Conservation (phyloP, 92 coral and sea anemone species). For the Porites cylindrica region DNA sequence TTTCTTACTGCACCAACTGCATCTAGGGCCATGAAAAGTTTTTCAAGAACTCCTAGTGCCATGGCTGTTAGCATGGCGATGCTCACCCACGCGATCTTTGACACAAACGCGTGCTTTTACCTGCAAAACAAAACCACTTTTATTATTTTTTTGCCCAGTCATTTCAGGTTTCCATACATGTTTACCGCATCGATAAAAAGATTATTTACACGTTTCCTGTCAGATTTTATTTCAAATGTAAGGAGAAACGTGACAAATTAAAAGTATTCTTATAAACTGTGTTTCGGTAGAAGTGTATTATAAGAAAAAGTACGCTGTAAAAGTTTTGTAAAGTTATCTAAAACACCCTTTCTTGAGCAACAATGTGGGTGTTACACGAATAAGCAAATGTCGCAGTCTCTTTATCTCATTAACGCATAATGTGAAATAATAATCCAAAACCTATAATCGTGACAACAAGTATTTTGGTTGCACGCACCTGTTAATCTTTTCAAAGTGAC, state of each 20-base stretch:
- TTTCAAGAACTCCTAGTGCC: background rate
- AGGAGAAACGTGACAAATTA: background rate
- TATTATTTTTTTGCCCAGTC: background rate
- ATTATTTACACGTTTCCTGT: background rate
- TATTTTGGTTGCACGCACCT: no score
- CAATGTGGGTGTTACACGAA: no score
- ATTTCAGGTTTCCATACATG: background rate
- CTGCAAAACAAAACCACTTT: background rate
- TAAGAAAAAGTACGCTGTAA: no score
- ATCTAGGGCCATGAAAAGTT: background rate
- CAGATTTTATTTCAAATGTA: background rate
- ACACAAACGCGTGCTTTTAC: background rate
- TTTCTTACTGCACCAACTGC: background rate
- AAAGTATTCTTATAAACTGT: background rate
- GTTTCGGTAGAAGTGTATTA: no score
- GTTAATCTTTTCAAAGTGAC: no score
- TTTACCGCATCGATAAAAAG: background rate
- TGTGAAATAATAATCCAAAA: no score
- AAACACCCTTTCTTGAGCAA: no score
- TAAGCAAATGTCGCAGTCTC: no score
- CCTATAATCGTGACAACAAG: no score
- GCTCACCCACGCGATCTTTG: background rate
- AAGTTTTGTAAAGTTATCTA: no score
- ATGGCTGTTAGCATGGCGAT: background rate
- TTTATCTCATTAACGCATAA: no score